These are phyloP conservation scores for Morbakka virulenta DNA, from an alignment of 30 jellyfish, hydroid and myxozoan species.

Conservation along the genomic window DNA sequence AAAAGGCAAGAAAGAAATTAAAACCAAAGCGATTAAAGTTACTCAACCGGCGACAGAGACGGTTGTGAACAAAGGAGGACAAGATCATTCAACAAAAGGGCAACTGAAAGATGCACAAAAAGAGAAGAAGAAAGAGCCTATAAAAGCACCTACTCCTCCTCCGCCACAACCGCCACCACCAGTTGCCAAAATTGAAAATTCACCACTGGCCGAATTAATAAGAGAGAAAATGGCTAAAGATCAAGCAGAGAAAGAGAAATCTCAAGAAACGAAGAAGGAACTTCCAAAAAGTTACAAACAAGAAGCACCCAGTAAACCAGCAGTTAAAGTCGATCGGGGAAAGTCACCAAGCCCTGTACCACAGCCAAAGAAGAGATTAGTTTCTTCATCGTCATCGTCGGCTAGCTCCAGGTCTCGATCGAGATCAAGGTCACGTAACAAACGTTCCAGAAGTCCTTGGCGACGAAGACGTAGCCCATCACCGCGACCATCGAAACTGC, in stretches of 20 bases:
- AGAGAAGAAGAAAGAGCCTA: not conserved
- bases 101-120: not conserved
- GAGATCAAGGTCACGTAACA: slow-evolving; percentile 10
- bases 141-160: not conserved
- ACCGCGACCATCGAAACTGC: slow-evolving; percentile 70
- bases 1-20: not conserved
- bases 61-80: not conserved
- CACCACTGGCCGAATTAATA: slow-evolving; percentile 14
- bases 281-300: slow-evolving; percentile 57
- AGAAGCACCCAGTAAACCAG: slow-evolving; percentile 29
- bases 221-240: slow-evolving; percentile 27
- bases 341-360: slow-evolving; percentile 50
- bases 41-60: not conserved
- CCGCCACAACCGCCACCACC: not conserved
- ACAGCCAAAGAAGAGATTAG: slow-evolving; percentile 32
- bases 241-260: slow-evolving; percentile 29
- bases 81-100: not conserved
- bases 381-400: slow-evolving; percentile 61
- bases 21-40: not conserved
- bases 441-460: slow-evolving; percentile 50
- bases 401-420: slow-evolving; percentile 50
- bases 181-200: not conserved
- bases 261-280: slow-evolving; percentile 29
- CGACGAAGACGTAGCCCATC: slow-evolving; percentile 90
- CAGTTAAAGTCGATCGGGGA: slow-evolving; percentile 44